These are phyloP conservation scores for Helogale parvula DNA, from an alignment of 2,113 vertebrate species.

Conservation along the genomic window DNA sequence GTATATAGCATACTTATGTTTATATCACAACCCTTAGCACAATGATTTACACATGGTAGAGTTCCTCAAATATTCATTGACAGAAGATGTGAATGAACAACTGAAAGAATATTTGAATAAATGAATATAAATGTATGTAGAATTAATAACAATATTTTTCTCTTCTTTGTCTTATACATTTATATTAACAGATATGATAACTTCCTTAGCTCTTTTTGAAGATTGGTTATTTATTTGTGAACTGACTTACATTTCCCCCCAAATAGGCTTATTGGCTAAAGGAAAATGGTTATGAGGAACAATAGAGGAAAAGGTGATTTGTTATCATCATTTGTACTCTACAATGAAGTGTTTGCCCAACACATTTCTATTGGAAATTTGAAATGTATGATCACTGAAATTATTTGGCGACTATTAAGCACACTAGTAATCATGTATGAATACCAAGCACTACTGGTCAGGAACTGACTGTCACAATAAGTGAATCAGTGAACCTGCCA, in stretches of 20 bases:
- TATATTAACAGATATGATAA: background rate
- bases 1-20: background rate
- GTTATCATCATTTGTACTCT: constrained; percentile 66
- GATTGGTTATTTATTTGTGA: background rate
- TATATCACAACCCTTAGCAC: background rate
- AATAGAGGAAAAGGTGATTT: constrained; percentile 51
- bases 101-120: background rate
- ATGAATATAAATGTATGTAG: background rate
- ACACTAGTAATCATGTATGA: constrained; percentile 46
- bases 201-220: background rate
- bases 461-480: constrained; percentile 54
- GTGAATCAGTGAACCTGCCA: constrained; percentile 40
- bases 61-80: background rate
- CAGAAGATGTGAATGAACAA: background rate
- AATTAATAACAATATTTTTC: background rate
- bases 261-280: constrained; percentile 42
- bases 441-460: constrained; percentile 70
- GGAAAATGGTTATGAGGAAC: constrained; percentile 54
- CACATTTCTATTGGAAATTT: constrained; percentile 72
- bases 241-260: background rate
- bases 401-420: background rate
- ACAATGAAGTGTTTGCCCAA: constrained; percentile 73
- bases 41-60: background rate
- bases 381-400: constrained; percentile 64
- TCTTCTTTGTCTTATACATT: background rate